Conservation (phyloP, 2,113 vertebrate species). For the Gavialis gangeticus region DNA sequence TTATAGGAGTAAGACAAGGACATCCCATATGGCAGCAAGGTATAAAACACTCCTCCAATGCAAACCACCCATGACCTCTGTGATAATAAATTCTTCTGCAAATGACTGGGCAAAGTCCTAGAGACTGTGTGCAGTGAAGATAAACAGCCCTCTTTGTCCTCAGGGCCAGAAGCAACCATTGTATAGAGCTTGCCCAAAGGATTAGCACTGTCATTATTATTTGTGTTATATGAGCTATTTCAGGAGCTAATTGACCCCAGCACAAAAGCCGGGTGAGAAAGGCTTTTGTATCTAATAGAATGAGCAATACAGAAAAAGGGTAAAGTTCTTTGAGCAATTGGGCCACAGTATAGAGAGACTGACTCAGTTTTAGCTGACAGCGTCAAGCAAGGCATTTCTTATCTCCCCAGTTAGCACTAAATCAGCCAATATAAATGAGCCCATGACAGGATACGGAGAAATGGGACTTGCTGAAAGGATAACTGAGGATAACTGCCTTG, state of each 20-base stretch:
- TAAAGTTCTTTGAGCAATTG: slow-evolving; percentile 68
- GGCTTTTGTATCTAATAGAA: slow-evolving; percentile 77
- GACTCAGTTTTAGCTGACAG: slow-evolving; percentile 73
- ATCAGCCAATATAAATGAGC: slow-evolving; percentile 68
- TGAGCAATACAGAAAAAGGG: slow-evolving; percentile 72
- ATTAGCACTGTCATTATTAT: slow-evolving; percentile 67
- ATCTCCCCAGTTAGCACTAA: slow-evolving; percentile 76
- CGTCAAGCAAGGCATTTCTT: slow-evolving; percentile 70
- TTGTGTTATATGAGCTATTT: slow-evolving; percentile 76
- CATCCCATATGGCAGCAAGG: slow-evolving; percentile 47
- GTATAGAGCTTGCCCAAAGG: slow-evolving; percentile 58
- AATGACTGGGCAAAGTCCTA: slow-evolving; percentile 60
- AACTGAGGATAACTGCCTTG: slow-evolving; percentile 71
- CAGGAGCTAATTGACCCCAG: slow-evolving; percentile 71
- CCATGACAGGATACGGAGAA: slow-evolving; percentile 73
- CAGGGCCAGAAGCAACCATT: slow-evolving; percentile 64
- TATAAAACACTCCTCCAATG: slow-evolving; percentile 55
- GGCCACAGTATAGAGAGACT: slow-evolving; percentile 67
- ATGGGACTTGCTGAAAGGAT: slow-evolving; percentile 73
- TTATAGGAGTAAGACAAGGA: slow-evolving; percentile 39
- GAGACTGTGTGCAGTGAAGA: slow-evolving; percentile 52
- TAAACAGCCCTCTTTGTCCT: slow-evolving; percentile 70
- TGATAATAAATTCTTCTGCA: slow-evolving; percentile 62
- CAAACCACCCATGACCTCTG: slow-evolving; percentile 63
- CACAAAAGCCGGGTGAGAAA: slow-evolving; percentile 73